A percentile compares a stretch with the other conserved stretches of the same genome.
phyloP scores from a whole-genome alignment of 1,140 invertebrate species.

The Tetranychus cinnabarinus region DNA sequence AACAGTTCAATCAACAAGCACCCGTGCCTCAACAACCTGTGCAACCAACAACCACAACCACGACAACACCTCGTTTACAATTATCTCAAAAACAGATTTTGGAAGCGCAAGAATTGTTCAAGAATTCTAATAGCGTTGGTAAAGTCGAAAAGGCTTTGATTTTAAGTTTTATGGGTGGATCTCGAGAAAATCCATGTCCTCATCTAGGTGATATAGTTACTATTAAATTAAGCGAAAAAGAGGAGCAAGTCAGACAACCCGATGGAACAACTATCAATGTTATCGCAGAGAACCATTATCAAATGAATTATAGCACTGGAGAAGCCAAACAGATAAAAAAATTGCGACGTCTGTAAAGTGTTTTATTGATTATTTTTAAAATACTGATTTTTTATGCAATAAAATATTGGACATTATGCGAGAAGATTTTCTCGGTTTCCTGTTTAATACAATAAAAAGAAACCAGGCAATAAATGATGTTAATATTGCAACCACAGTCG shows the following conservation, averaged over 20 bases:
- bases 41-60: background rate
- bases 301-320: constrained; percentile 86
- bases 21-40: background rate
- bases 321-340: constrained; percentile 76
- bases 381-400: no score
- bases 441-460: no score
- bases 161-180: constrained; percentile 90
- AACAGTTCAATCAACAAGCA: background rate
- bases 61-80: background rate
- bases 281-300: constrained; percentile 75
- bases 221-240: constrained; percentile 67
- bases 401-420: no score
- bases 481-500: no score
- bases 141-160: constrained; percentile 82
- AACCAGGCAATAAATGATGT: no score
- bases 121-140: background rate
- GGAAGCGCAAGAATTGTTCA: constrained; percentile 1
- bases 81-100: background rate
- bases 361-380: constrained; percentile 3
- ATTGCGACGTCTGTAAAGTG: constrained; percentile 17
- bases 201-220: constrained; percentile 58
- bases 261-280: constrained; percentile 39
- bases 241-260: constrained; percentile 47
- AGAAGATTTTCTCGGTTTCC: no score
- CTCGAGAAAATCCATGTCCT: constrained; percentile 78